Conservation (phyloP, 2,888 invertebrate species). For the Morpho helenor region DNA sequence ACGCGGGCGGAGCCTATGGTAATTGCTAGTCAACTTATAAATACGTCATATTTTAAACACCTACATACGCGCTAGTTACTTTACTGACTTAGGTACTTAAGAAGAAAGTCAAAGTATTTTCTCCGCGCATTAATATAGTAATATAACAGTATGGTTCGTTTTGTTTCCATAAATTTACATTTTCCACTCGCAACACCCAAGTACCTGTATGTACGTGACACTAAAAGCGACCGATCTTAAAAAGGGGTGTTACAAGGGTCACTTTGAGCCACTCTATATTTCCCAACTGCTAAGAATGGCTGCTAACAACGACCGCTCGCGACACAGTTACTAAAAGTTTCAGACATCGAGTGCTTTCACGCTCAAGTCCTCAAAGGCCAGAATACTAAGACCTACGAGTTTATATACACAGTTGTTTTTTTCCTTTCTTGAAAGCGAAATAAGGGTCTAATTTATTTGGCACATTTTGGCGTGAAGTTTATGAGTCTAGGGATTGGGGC, state of each 20-base stretch:
- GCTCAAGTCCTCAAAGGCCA: conserved; percentile 50
- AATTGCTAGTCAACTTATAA: neutral
- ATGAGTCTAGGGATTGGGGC: conserved; percentile 60
- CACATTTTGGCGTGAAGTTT: conserved; percentile 32
- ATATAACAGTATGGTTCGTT: neutral
- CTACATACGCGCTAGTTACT: neutral
- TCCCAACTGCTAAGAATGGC: conserved; percentile 56
- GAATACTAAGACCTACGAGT: conserved; percentile 32
- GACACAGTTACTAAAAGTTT: conserved; percentile 72
- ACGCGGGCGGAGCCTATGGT: too few species aligned
- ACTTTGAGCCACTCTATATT: conserved; percentile 54
- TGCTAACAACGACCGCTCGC: conserved; percentile 53
- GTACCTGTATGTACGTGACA: conserved; percentile 38
- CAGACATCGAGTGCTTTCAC: conserved; percentile 71
- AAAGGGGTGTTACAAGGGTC: conserved; percentile 60
- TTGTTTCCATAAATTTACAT: conserved; percentile 20
- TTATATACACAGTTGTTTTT: conserved; percentile 9
- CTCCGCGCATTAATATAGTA: neutral
- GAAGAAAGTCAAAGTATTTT: neutral
- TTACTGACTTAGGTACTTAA: neutral
- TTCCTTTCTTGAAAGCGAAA: conserved; percentile 26
- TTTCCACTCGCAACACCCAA: conserved; percentile 15
- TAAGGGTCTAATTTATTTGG: conserved; percentile 39
- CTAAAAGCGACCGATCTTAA: conserved; percentile 61
- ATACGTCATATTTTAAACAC: neutral